Base-by-base conservation (phyloP, 2,888 invertebrate species). In the Drosophila subsilvestris region DNA sequence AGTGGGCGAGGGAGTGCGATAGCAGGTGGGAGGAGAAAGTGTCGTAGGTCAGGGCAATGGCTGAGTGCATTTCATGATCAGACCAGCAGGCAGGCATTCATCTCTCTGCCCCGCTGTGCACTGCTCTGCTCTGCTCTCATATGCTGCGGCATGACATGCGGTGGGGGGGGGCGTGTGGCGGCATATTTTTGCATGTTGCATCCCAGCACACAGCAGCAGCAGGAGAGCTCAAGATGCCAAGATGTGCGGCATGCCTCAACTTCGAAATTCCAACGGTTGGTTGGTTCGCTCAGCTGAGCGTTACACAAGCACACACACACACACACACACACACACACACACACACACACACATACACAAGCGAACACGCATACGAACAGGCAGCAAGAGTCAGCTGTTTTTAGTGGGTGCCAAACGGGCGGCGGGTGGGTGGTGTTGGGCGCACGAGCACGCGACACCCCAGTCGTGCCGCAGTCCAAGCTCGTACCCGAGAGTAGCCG, bases 271-370 rank as follows among this genome's bases (percentile, higher is more conserved):
- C 60, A 73, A 82, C 80, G 82, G 75, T 73, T 79, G 77, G 88
- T 74, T 82, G 56, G 53, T 20, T 53, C 58, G 69, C 86, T 71
- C 82, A 82, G 86, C 82, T 88, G 82, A 82, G 86, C 86, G 69
- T 50, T 20, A 12, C 72, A 50, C 69, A 67, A 51, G 62, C 55
- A 67, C 63, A 53, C 18, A 29, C 65, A 65, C 25, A 56, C 53
- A 54, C 20, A 27, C 50, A 54, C 20, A 47, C 20, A 58, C 42
- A 27, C 50, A 50, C n/a, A 32, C 48, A 0, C 37, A 58, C 10
- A 53, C 60, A 61, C 63, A 55, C 47, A 58, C 10, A 45, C 56
- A 57, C 63, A 55, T 37, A 25, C 10, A 44, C 45, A 25, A 14
- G 20, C 51, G 44, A 17, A 50, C 27, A 58, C 37, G n/a, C 49